A percentile compares a stretch with the other conserved stretches of the same genome.
phyloP scores from a whole-genome alignment of 2,113 vertebrate species.

The Bucco capensis region DNA sequence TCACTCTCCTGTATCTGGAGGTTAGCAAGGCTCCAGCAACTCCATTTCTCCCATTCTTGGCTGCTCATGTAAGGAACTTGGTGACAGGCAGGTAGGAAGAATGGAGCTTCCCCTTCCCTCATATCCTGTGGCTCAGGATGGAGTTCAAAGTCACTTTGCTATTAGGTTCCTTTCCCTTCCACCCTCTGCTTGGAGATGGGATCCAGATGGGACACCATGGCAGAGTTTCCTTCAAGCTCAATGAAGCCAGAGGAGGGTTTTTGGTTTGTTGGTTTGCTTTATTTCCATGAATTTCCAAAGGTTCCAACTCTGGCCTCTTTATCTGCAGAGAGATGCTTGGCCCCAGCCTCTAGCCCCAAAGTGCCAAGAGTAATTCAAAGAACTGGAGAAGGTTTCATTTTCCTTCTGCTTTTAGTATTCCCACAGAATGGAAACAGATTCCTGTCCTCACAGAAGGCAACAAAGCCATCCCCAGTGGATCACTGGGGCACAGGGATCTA shows the following conservation, averaged over 20 bases:
- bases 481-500: not conserved
- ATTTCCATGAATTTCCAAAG: not conserved
- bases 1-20: too few species aligned
- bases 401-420: not conserved
- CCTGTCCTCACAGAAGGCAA: not conserved
- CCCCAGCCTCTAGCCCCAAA: rapidly evolving
- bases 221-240: not conserved
- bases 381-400: not conserved
- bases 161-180: not conserved
- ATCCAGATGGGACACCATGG: not conserved
- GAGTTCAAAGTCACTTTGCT: not conserved
- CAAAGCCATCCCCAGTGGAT: not conserved
- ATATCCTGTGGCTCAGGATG: not conserved
- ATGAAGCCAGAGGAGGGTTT: not conserved
- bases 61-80: not conserved
- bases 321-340: not conserved
- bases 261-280: too few species aligned
- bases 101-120: not conserved
- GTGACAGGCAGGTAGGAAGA: too few species aligned
- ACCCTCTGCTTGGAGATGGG: not conserved
- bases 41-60: not conserved
- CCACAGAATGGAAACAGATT: not conserved
- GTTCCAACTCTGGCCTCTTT: not conserved
- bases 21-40: not conserved
- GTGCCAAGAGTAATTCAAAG: not conserved